Evolutionary conservation across 2,888 invertebrate genomes (phyloP).

Genomic region (Limenitis camilla): DNA sequence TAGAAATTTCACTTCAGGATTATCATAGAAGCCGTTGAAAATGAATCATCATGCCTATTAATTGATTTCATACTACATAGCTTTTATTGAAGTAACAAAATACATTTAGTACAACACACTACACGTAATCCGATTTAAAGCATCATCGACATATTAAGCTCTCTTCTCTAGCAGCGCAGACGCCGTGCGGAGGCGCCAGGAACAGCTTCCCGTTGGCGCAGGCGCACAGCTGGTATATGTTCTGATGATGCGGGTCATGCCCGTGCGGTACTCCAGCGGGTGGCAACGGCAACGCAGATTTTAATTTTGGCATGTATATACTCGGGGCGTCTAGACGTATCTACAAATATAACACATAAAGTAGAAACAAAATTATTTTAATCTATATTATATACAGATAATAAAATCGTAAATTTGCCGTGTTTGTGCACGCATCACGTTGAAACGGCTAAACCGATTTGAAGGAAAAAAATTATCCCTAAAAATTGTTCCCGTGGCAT

Average conservation of each 20-base stretch:
- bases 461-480: no score
- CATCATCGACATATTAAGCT: conserved; percentile 72
- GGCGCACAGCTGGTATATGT: conserved; percentile 91
- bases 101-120: conserved; percentile 1
- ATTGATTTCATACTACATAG: not conserved
- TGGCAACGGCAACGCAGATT: conserved; percentile 74
- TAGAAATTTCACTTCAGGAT: no score
- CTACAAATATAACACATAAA: conserved; percentile 41
- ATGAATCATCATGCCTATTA: no score
- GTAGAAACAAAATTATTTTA: no score
- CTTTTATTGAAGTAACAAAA: not conserved
- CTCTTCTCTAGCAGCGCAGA: conserved; percentile 78
- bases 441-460: no score
- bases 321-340: conserved; percentile 79
- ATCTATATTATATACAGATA: no score
- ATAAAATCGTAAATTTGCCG: no score
- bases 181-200: conserved; percentile 86
- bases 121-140: conserved; percentile 21
- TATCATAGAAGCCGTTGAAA: no score
- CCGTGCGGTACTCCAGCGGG: conserved; percentile 58
- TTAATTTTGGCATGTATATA: conserved; percentile 78
- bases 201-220: conserved; percentile 93
- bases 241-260: conserved; percentile 75
- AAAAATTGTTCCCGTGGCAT: no score
- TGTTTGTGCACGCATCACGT: no score